A percentile compares a stretch with the other conserved stretches of the same genome.
phyloP scores from a whole-genome alignment of 2,888 invertebrate species.

The Rugalucina vietnamica region DNA sequence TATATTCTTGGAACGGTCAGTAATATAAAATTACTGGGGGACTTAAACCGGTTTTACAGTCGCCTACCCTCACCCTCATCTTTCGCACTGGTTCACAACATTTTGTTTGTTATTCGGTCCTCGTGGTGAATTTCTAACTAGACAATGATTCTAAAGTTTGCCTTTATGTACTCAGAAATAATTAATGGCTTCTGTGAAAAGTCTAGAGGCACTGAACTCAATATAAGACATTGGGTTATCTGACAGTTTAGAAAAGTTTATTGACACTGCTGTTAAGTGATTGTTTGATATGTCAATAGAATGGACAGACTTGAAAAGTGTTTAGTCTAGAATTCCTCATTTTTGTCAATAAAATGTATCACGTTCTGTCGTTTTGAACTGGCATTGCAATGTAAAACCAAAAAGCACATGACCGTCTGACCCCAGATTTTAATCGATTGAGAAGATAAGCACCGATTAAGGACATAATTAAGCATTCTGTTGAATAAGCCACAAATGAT shows the following conservation, averaged over 20 bases:
- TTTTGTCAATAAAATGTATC: not conserved
- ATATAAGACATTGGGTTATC: not conserved
- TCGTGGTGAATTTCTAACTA: no score
- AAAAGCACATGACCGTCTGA: not conserved
- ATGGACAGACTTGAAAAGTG: not conserved
- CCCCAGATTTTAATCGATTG: not conserved
- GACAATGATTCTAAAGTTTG: no score
- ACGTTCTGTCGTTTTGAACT: not conserved
- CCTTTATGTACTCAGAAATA: no score
- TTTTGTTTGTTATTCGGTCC: no score
- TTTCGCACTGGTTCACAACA: no score
- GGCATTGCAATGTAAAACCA: not conserved
- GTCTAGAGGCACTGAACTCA: not conserved
- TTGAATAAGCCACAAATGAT: no score
- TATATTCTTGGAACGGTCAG: no score
- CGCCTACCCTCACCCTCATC: no score
- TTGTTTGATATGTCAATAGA: not conserved
- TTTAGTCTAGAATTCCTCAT: not conserved
- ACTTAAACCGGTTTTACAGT: no score
- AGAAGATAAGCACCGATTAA: not conserved
- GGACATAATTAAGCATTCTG: not conserved
- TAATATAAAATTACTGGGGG: no score
- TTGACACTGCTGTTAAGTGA: conserved; percentile 7
- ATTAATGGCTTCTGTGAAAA: not conserved
- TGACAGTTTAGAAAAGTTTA: not conserved